Conservation (phyloP, 2,888 invertebrate species). For the Archips crataeganus region DNA sequence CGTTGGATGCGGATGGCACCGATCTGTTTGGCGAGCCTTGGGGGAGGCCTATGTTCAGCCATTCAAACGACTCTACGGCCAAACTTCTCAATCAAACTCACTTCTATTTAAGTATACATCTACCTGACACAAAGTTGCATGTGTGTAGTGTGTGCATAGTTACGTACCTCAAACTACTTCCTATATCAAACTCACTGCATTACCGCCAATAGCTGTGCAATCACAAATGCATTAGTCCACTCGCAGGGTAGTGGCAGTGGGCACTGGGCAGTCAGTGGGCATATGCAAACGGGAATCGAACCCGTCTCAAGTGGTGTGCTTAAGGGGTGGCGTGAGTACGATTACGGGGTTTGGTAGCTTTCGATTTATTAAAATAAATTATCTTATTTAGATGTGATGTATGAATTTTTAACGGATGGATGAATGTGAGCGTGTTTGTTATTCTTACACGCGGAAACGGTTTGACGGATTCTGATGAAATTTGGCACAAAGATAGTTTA, state of each 20-base stretch:
- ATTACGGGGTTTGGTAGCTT: background rate
- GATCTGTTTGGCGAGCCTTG: too few species aligned
- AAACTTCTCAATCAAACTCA: background rate
- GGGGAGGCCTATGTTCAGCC: background rate
- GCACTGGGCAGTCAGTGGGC: conserved; percentile 36
- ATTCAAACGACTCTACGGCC: too few species aligned
- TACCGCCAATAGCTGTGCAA: conserved; percentile 61
- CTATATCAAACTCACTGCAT: conserved; percentile 32
- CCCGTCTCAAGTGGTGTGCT: conserved; percentile 58
- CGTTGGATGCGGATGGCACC: too few species aligned
- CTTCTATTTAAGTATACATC: too few species aligned
- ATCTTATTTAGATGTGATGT: background rate
- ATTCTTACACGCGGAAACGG: too few species aligned
- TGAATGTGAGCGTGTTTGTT: too few species aligned
- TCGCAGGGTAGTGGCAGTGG: conserved; percentile 45
- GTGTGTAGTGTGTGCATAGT: background rate
- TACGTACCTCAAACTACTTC: conserved; percentile 7
- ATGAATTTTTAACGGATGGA: too few species aligned
- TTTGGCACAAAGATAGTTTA: too few species aligned
- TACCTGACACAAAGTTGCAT: background rate
- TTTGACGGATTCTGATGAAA: too few species aligned
- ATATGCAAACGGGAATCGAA: conserved; percentile 47
- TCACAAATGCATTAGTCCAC: conserved; percentile 73
- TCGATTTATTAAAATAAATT: background rate
- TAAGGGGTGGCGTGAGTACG: background rate